Percentiles rank a stretch among this genome's conserved stretches.
Conservation (phyloP, 2,888 invertebrate species). For the Drosophila colorata region DNA sequence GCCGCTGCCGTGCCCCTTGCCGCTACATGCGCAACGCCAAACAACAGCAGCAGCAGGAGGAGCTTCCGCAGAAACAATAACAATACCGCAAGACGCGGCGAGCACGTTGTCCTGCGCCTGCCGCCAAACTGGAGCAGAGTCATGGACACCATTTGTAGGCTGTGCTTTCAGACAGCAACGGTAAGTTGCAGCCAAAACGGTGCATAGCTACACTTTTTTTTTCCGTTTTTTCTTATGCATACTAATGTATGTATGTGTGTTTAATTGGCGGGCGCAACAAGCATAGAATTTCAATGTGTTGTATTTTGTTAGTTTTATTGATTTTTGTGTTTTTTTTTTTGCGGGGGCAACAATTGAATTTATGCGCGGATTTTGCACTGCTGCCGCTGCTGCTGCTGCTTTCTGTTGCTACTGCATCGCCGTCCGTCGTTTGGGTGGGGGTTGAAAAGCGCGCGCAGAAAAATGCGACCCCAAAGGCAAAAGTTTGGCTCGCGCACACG, state of each 20-base stretch:
- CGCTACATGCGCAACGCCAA: constrained; percentile 36
- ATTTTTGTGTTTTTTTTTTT: constrained; percentile 71
- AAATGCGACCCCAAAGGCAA: constrained; percentile 55
- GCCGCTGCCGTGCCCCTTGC: constrained; percentile 23
- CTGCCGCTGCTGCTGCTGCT: constrained; percentile 21
- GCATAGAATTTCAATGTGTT: constrained; percentile 53
- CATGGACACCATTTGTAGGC: constrained; percentile 85
- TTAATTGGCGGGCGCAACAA: constrained; percentile 42
- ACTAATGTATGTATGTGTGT: constrained; percentile 6
- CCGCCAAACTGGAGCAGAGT: constrained; percentile 63
- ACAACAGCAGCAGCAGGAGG: constrained; percentile 23
- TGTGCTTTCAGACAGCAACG: constrained; percentile 85
- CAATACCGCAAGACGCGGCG: constrained; percentile 41
- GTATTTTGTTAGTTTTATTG: constrained; percentile 83
- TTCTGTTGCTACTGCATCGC: constrained; percentile 19
- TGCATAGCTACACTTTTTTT: no score
- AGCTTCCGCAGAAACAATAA: constrained; percentile 37
- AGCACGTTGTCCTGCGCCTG: constrained; percentile 72
- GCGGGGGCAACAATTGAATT: constrained; percentile 67
- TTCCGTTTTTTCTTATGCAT: background rate
- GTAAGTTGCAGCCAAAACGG: constrained; percentile 45
- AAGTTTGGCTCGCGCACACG: constrained; percentile 58
- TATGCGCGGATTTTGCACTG: constrained; percentile 67
- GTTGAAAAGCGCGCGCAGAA: constrained; percentile 78
- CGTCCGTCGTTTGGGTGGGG: constrained; percentile 60